phyloP scores from a whole-genome alignment of 2,797 vertebrate genomes.

The Schizopygopsis pylzovi region DNA sequence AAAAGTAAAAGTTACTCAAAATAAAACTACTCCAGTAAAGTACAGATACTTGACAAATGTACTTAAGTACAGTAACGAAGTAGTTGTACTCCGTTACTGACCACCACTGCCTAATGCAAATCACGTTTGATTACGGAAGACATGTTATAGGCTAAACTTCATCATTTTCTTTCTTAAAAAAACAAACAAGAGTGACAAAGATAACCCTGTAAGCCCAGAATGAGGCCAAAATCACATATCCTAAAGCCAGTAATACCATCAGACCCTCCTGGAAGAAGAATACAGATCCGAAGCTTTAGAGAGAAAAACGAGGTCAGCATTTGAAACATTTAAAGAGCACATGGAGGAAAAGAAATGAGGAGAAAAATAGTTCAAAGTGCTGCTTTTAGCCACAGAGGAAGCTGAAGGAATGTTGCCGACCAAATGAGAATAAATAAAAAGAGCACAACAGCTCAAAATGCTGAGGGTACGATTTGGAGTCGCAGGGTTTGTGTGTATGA shows the following conservation, averaged over 20 bases:
- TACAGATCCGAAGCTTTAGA: conserved; percentile 52
- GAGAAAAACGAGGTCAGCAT: conserved; percentile 58
- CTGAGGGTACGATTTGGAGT: conserved; percentile 2
- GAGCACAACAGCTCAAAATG: conserved; percentile 34
- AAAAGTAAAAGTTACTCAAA: too few species aligned
- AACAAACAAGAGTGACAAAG: neutral
- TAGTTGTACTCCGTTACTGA: too few species aligned
- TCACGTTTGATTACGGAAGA: conserved; percentile 59
- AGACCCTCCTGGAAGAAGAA: conserved; percentile 51
- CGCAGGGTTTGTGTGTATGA: neutral
- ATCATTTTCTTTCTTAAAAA: neutral
- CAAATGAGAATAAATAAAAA: conserved; percentile 40
- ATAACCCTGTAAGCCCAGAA: conserved; percentile 41
- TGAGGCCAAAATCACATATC: conserved; percentile 59
- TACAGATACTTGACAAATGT: too few species aligned
- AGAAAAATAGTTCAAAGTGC: conserved; percentile 54
- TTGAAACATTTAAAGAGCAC: conserved; percentile 61
- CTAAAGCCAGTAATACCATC: conserved; percentile 46
- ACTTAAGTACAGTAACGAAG: too few species aligned
- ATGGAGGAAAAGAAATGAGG: conserved; percentile 49
- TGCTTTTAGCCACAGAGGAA: conserved; percentile 48
- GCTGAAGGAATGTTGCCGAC: conserved; percentile 44
- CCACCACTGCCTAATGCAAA: conserved; percentile 56
- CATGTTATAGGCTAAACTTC: conserved; percentile 25
- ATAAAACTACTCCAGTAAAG: too few species aligned